These are phyloP conservation scores for Harpalus rubripes DNA, from an alignment of 2,888 invertebrate species.

Conservation along the genomic window DNA sequence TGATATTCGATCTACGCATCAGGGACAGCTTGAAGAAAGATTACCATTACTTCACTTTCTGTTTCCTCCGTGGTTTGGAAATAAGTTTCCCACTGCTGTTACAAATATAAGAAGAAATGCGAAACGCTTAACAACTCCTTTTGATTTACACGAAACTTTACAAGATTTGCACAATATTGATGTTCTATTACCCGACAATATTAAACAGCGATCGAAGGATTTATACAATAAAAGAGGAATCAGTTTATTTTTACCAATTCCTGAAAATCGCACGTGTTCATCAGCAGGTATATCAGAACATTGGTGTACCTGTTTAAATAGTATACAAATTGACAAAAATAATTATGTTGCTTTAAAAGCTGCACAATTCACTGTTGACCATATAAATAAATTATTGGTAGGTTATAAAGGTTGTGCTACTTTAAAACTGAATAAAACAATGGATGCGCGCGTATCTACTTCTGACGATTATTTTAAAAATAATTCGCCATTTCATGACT, in stretches of 20 bases:
- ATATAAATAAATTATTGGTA: slow-evolving; percentile 83
- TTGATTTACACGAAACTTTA: slow-evolving; percentile 90
- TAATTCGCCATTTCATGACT: slow-evolving; percentile 80
- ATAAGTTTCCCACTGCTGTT: slow-evolving; percentile 82
- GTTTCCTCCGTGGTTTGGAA: slow-evolving; percentile 86
- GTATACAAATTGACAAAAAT: slow-evolving; percentile 79
- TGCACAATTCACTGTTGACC: slow-evolving; percentile 81
- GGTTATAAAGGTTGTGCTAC: slow-evolving; percentile 83
- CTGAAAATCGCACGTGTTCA: slow-evolving; percentile 86
- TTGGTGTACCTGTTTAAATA: slow-evolving; percentile 93
- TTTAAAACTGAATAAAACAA: slow-evolving; percentile 82
- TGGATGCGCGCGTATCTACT: slow-evolving; percentile 84
- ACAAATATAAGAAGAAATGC: slow-evolving; percentile 84
- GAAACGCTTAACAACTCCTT: slow-evolving; percentile 88
- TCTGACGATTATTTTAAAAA: slow-evolving; percentile 75
- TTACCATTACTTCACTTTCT: slow-evolving; percentile 88
- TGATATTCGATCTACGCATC: slow-evolving; percentile 88
- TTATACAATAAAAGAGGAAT: slow-evolving; percentile 80
- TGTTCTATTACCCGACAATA: slow-evolving; percentile 76
- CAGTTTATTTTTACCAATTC: slow-evolving; percentile 88
- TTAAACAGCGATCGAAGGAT: slow-evolving; percentile 35
- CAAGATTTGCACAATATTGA: slow-evolving; percentile 82
- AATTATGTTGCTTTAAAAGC: slow-evolving; percentile 80
- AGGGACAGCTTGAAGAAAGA: slow-evolving; percentile 92
- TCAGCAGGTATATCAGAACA: slow-evolving; percentile 89